A percentile compares a stretch with the other conserved stretches of the same genome.
These are phyloP conservation scores for Thysanoteuthis rhombus DNA, from an alignment of 2,888 invertebrate genomes.

Conservation along the genomic window DNA sequence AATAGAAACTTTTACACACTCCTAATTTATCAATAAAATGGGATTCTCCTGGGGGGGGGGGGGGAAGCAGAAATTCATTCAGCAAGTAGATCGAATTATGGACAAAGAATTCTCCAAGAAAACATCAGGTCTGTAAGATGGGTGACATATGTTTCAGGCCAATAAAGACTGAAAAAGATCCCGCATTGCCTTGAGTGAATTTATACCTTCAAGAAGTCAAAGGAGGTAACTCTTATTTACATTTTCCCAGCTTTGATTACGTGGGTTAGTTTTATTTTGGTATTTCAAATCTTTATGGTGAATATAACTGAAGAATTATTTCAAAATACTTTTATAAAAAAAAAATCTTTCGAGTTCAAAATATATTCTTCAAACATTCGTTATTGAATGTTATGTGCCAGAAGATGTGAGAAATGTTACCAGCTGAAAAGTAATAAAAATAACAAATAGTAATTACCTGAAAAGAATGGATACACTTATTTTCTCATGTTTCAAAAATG, in stretches of 20 bases:
- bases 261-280: background rate
- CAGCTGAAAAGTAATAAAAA: background rate
- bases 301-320: background rate
- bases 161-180: background rate
- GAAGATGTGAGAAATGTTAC: background rate
- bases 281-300: background rate
- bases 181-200: background rate
- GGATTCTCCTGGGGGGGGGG: background rate
- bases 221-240: background rate
- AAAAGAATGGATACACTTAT: background rate
- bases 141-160: background rate
- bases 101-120: background rate
- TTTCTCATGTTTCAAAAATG: background rate
- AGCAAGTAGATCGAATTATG: background rate
- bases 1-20: no score
- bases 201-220: background rate
- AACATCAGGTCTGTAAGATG: background rate
- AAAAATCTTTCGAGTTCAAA: no score
- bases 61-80: background rate
- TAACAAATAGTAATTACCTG: background rate
- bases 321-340: no score
- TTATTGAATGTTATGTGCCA: background rate
- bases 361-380: background rate
- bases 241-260: background rate
- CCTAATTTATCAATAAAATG: background rate